Percentiles rank a stretch among this genome's conserved stretches.
phyloP scores from a whole-genome alignment of 2,888 invertebrate species.

The Melanophora roralis region DNA sequence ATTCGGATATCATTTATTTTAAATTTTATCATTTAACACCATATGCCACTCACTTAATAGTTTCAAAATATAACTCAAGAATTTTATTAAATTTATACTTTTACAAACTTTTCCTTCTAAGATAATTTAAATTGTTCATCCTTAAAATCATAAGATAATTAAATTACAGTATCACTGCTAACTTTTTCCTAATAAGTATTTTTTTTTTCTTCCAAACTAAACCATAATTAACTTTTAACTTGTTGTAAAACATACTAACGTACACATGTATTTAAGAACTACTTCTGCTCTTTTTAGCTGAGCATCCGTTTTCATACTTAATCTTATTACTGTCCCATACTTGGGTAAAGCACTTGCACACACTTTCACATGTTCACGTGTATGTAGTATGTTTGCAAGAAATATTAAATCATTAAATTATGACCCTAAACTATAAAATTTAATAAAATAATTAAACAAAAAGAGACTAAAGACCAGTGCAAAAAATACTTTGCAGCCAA shows the following conservation, averaged over 20 bases:
- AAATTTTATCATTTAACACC: too few relatives aligned
- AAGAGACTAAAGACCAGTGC: not conserved
- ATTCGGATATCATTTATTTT: too few relatives aligned
- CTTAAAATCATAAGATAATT: slow-evolving; percentile 21
- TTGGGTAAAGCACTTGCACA: not conserved
- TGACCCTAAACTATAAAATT: slow-evolving; percentile 58
- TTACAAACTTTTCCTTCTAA: not conserved
- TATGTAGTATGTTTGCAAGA: not conserved
- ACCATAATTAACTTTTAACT: slow-evolving; percentile 48
- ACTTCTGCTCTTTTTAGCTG: not conserved
- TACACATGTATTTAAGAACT: not conserved
- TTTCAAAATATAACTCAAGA: too few relatives aligned
- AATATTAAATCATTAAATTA: slow-evolving; percentile 59
- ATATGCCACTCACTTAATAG: too few relatives aligned
- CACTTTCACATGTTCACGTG: not conserved
- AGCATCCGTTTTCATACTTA: not conserved
- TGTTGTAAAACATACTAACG: not conserved
- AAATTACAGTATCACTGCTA: slow-evolving; percentile 20
- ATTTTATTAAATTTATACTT: not conserved
- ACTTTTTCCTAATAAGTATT: slow-evolving; percentile 13
- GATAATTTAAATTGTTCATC: not conserved
- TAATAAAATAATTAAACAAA: slow-evolving; percentile 31
- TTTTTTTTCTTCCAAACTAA: slow-evolving; percentile 19
- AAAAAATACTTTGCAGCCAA: slow-evolving; percentile 3
- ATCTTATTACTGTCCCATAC: not conserved